Evolutionary conservation across 2,113 vertebrate genomes (phyloP), one percentile per base, ranked within the genome.

Genomic region (Mirounga angustirostris): DNA sequence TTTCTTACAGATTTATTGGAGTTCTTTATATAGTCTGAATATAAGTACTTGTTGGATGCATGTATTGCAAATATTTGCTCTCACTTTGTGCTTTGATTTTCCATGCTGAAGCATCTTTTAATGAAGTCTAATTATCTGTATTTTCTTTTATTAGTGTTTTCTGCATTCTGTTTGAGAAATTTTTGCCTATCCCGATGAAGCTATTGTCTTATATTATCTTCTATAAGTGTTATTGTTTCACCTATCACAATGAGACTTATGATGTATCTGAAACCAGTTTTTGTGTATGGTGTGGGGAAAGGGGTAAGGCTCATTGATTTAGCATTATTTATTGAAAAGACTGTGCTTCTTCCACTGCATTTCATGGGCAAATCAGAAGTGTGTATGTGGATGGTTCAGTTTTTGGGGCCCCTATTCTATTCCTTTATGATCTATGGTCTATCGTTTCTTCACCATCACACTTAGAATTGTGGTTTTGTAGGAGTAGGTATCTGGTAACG

Each of bases 131-230:
- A n/a, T 50, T 76, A 50, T 61, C n/a, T 89, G 2, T 22, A 71
- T 61, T 69, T 67, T 81, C 50, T 87, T 87, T 90, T 74, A 59
- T 81, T 65, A 33, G 10, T 92, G 14, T 80, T 93, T 89, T 85
- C 11, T 63, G 18, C 33, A 67, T 90, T 80, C 4, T 84, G 7
- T 65, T 74, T 36, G 80, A 36, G 43, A 59, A 43, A n/a, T 58
- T 8, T 33, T 90, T 91, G n/a, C 14, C 7, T 52, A n/a, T 4
- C 16, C 21, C 5, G n/a, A 52, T 46, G 24, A 90, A 65, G 19
- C 15, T 79, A 6, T 93, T 52, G 4, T 67, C 19, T 91, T 58
- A 46, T 61, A n/a, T 87, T 61, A 61, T 52, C 61, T 30, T 65
- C 65, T 26, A 1, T 63, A 52, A 71, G 50, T 69, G 10, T 65